A percentile compares a stretch with the other conserved stretches of the same genome.
These are phyloP conservation scores for Nettapus auritus DNA, from an alignment of 2,113 vertebrate genomes.

Conservation along the genomic window DNA sequence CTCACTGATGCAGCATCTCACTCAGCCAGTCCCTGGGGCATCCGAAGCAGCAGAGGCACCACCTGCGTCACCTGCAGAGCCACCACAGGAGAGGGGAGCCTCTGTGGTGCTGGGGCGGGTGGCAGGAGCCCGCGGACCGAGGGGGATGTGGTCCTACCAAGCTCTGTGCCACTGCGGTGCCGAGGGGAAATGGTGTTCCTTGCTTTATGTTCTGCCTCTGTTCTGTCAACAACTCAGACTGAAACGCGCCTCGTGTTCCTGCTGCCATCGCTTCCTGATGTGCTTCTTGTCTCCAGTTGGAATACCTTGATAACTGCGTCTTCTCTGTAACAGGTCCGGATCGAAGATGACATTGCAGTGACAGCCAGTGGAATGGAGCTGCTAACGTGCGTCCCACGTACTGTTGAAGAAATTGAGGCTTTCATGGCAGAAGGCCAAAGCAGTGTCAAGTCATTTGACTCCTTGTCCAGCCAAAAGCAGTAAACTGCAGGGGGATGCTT, in stretches of 20 bases:
- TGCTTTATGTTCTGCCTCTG: neutral
- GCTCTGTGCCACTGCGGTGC: neutral
- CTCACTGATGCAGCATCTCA: neutral
- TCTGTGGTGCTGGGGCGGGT: neutral
- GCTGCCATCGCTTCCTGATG: neutral
- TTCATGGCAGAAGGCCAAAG: slow-evolving; percentile 83
- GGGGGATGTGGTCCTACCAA: fast-evolving
- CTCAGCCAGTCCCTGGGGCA: neutral
- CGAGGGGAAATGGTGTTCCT: fast-evolving
- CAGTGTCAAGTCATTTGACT: slow-evolving; percentile 63
- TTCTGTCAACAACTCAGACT: neutral
- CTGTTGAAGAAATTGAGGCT: slow-evolving; percentile 91
- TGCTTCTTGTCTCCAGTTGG: neutral
- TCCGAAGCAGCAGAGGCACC: neutral
- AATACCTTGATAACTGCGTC: fast-evolving
- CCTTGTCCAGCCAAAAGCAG: slow-evolving; percentile 48
- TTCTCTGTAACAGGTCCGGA: slow-evolving; percentile 85
- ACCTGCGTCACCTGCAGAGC: neutral
- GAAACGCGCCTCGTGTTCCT: fast-evolving
- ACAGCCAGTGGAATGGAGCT: slow-evolving; percentile 86
- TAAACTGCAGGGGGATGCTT: neutral
- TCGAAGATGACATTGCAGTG: slow-evolving; percentile 91
- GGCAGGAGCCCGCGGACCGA: fast-evolving
- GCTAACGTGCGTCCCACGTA: slow-evolving; percentile 94
- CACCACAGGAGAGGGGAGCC: neutral